Conservation (phyloP, 2,113 vertebrate genomes). For the Oreocharis arfaki region DNA sequence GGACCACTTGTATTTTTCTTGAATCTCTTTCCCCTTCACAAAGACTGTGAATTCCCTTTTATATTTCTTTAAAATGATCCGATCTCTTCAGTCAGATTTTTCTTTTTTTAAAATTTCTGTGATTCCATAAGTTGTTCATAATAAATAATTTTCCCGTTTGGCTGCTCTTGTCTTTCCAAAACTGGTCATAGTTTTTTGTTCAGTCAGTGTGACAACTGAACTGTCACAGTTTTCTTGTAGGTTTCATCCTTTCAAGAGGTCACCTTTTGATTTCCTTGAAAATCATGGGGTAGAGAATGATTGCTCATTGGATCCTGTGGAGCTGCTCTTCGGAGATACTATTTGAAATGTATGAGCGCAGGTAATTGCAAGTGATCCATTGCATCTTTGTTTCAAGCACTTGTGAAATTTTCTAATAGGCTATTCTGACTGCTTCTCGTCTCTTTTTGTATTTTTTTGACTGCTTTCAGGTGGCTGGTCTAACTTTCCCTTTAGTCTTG, state of each 20-base stretch:
- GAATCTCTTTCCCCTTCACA: not conserved
- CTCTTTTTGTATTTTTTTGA: not conserved
- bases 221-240: not conserved
- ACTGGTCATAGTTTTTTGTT: not conserved
- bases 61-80: not conserved
- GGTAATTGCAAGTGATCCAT: not conserved
- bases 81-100: not conserved
- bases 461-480: not conserved
- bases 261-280: not conserved
- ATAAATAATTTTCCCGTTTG: not conserved
- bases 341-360: not conserved
- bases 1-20: not conserved
- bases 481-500: not conserved
- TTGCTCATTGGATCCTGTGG: rapidly evolving
- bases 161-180: not conserved
- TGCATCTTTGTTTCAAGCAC: not conserved
- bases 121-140: rapidly evolving
- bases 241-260: not conserved
- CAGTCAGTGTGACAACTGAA: not conserved
- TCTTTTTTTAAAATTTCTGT: not conserved
- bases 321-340: not conserved
- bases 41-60: not conserved
- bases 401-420: not conserved
- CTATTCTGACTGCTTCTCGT: not conserved
- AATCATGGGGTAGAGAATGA: not conserved